Percentiles rank a stretch among this genome's conserved stretches.
phyloP scores from a whole-genome alignment of 2,113 vertebrate species.

The Mormyrus iriodes region DNA sequence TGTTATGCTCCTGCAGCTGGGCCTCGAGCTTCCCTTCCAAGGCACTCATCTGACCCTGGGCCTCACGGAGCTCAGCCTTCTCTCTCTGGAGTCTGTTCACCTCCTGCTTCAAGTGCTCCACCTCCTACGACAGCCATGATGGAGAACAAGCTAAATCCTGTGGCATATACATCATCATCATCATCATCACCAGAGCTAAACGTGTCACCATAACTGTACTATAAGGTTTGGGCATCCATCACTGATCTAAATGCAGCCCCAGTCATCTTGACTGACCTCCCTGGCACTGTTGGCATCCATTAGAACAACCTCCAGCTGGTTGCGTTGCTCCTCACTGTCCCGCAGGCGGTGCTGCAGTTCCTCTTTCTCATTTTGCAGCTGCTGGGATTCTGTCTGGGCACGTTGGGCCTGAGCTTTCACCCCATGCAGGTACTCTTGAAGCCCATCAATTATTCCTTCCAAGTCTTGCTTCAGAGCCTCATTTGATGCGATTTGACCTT shows the following conservation, averaged over 20 bases:
- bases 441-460: constrained; percentile 73
- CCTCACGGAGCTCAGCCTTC: constrained; percentile 57
- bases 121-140: constrained; percentile 56
- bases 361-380: constrained; percentile 68
- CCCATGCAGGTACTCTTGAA: constrained; percentile 77
- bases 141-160: neutral
- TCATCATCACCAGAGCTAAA: neutral
- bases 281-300: constrained; percentile 64
- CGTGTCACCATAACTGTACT: neutral
- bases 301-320: constrained; percentile 62
- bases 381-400: constrained; percentile 63
- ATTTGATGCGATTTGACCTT: constrained; percentile 86
- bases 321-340: constrained; percentile 62
- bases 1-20: constrained; percentile 55
- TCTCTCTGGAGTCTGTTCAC: constrained; percentile 54
- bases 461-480: constrained; percentile 81
- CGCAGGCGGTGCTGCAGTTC: constrained; percentile 63
- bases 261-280: constrained; percentile 55
- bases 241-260: neutral
- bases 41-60: constrained; percentile 55
- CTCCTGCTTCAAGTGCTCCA: constrained; percentile 59
- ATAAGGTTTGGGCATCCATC: neutral
- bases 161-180: neutral
- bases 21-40: constrained; percentile 64
- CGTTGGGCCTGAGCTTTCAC: constrained; percentile 71